Evolutionary conservation across 2,113 vertebrate genomes (phyloP).

Genomic region (Anas platyrhynchos): DNA sequence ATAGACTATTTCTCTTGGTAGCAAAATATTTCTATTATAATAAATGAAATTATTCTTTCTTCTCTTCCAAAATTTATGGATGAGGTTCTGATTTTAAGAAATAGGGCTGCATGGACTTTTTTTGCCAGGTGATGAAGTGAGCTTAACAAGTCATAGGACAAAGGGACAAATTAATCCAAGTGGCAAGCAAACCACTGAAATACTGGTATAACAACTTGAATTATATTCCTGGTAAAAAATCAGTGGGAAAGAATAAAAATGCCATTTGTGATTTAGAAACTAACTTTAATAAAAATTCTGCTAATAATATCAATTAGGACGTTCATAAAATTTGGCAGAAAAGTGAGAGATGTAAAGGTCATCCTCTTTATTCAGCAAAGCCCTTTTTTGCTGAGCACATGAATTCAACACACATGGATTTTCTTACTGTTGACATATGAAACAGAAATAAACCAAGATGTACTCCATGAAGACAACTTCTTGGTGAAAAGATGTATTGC

Average conservation of each 20-base stretch:
- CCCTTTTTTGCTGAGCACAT: background rate
- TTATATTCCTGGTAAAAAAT: background rate
- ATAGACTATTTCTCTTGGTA: background rate
- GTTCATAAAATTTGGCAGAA: background rate
- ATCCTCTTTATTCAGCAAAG: background rate
- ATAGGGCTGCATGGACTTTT: background rate
- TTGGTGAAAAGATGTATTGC: background rate
- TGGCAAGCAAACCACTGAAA: background rate
- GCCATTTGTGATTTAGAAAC: background rate
- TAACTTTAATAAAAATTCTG: background rate
- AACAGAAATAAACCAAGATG: background rate
- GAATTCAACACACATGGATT: background rate
- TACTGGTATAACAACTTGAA: background rate
- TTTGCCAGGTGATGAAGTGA: background rate
- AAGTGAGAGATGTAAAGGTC: background rate
- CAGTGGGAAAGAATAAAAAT: background rate
- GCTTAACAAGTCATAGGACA: background rate
- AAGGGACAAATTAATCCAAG: background rate
- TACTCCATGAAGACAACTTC: background rate
- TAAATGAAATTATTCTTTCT: background rate
- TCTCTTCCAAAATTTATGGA: background rate
- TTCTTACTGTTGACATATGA: background rate
- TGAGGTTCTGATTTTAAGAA: background rate
- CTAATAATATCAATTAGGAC: background rate
- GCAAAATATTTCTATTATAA: background rate